Conservation (phyloP, 2,888 invertebrate genomes). For the Troides oblongomaculatus region DNA sequence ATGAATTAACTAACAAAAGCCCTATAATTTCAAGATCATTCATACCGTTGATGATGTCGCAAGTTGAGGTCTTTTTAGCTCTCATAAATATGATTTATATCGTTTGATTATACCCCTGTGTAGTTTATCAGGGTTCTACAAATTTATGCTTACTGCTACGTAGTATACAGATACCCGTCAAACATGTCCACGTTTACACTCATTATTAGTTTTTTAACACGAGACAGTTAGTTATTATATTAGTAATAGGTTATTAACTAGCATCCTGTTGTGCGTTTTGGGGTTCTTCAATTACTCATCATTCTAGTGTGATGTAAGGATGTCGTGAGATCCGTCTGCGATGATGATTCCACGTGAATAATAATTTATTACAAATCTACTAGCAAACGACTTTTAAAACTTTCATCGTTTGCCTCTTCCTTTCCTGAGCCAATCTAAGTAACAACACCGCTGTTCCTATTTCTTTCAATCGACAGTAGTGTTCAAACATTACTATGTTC, state of each 20-base stretch:
- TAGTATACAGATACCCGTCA: not conserved
- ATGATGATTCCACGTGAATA: conserved; percentile 15
- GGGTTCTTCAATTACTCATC: conserved; percentile 26
- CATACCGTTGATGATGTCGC: not conserved
- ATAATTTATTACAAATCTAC: not conserved
- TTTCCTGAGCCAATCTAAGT: no score
- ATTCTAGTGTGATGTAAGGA: conserved; percentile 11
- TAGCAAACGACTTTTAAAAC: not conserved
- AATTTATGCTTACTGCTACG: not conserved
- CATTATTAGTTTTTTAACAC: not conserved
- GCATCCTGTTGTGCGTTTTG: not conserved
- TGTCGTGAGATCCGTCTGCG: conserved; percentile 23
- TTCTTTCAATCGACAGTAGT: no score
- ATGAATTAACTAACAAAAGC: no score
- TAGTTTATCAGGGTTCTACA: not conserved
- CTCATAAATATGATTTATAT: not conserved
- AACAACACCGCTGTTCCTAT: no score
- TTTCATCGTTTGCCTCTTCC: not conserved
- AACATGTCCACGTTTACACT: not conserved
- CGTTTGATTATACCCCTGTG: not conserved
- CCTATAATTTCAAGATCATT: not conserved
- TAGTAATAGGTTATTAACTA: not conserved
- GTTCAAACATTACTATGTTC: no score
- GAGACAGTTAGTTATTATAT: not conserved
- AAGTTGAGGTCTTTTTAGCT: not conserved